A percentile compares a stretch with the other conserved stretches of the same genome.
Conservation (phyloP, 2,888 invertebrate genomes). For the Copidosoma aretas region DNA sequence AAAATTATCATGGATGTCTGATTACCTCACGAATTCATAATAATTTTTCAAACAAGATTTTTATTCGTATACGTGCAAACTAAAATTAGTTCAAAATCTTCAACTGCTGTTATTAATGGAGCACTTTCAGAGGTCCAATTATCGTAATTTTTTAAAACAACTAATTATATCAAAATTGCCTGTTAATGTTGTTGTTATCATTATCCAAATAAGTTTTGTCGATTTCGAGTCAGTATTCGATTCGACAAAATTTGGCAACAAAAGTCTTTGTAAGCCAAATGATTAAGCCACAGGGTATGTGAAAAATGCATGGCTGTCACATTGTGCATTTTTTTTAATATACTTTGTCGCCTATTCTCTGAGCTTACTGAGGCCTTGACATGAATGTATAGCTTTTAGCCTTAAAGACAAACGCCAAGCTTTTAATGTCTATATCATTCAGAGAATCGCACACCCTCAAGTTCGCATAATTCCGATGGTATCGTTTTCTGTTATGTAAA, state of each 20-base stretch:
- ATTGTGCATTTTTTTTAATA: too few species aligned
- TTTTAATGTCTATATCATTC: conserved; percentile 27
- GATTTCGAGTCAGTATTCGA: conserved; percentile 2
- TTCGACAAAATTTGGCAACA: conserved; percentile 6
- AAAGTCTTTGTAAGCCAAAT: neutral
- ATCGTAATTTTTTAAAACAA: conserved; percentile 42
- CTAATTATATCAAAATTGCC: conserved; percentile 25
- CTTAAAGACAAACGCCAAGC: neutral
- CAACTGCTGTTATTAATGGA: neutral
- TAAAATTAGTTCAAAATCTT: neutral
- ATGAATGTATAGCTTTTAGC: conserved; percentile 11
- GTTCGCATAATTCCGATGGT: conserved; percentile 28
- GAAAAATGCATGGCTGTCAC: too few species aligned
- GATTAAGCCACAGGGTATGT: too few species aligned
- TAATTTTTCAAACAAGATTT: neutral
- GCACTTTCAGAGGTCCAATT: conserved; percentile 41
- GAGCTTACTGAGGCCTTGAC: neutral
- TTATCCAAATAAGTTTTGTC: conserved; percentile 4
- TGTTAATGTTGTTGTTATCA: neutral
- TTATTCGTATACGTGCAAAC: neutral
- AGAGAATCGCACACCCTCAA: conserved; percentile 40
- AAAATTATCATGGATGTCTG: too few species aligned
- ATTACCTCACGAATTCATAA: neutral
- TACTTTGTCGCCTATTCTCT: too few species aligned
- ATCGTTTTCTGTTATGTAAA: conserved; percentile 27